A percentile compares a stretch with the other conserved stretches of the same genome.
These are phyloP conservation scores for Folsomia manolachei DNA, from an alignment of 2,888 invertebrate genomes.

Conservation along the genomic window DNA sequence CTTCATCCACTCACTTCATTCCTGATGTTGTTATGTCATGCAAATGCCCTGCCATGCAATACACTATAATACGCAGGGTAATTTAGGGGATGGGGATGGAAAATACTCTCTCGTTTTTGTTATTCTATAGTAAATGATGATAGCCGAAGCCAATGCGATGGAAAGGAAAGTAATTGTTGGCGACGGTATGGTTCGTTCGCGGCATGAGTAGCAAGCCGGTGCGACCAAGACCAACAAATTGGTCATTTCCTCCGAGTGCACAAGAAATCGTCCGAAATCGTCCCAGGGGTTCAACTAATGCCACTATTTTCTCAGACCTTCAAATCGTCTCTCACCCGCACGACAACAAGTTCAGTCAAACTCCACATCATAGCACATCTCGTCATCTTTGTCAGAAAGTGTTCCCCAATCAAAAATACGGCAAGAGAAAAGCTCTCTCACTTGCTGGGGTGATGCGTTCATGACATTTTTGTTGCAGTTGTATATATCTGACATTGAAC, in stretches of 20 bases:
- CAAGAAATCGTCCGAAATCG: slow-evolving; percentile 45
- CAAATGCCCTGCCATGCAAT: slow-evolving; percentile 29
- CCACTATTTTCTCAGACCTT: slow-evolving; percentile 31
- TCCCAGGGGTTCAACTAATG: slow-evolving; percentile 47
- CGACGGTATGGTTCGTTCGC: not conserved
- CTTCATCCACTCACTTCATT: no score
- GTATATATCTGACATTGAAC: no score
- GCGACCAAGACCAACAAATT: slow-evolving; percentile 45
- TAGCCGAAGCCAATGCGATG: slow-evolving; percentile 3
- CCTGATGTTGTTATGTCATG: slow-evolving; percentile 50
- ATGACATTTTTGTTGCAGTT: not conserved
- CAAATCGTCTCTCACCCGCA: slow-evolving; percentile 1
- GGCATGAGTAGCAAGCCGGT: not conserved
- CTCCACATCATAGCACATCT: not conserved
- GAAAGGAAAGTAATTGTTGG: slow-evolving; percentile 6
- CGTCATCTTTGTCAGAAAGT: slow-evolving; percentile 11
- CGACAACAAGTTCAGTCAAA: not conserved
- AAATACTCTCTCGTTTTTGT: not conserved
- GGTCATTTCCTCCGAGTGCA: slow-evolving; percentile 47
- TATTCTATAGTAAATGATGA: not conserved
- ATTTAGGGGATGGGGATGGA: not conserved
- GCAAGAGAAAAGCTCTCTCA: no score
- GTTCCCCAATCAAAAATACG: not conserved
- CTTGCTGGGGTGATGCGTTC: no score
- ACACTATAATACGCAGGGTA: no score